Percentiles rank a stretch among this genome's conserved stretches.
Evolutionary conservation across 2,888 invertebrate species (phyloP).

Genomic region (Cheilosia grossa): DNA sequence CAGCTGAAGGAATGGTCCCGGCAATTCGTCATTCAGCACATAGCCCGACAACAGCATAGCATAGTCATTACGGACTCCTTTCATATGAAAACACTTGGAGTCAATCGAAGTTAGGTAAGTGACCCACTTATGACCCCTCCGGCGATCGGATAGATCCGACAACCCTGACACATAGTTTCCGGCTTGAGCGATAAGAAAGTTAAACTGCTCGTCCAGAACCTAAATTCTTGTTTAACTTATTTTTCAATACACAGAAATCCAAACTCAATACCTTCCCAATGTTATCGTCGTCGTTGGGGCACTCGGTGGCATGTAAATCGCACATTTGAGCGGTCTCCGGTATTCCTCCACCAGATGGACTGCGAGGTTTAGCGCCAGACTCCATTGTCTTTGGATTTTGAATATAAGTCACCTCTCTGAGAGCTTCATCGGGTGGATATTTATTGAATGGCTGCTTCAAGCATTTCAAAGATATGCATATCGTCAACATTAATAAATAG

Average conservation of each 20-base stretch:
- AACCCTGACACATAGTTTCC: constrained; percentile 84
- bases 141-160: constrained; percentile 82
- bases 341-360: neutral
- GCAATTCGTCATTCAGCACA: constrained; percentile 80
- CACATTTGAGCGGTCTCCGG: neutral
- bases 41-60: constrained; percentile 84
- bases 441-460: constrained; percentile 67
- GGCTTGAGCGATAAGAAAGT: constrained; percentile 83
- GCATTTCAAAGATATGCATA: constrained; percentile 61
- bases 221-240: constrained; percentile 57
- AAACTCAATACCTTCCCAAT: constrained; percentile 41
- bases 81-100: constrained; percentile 83
- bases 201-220: constrained; percentile 84
- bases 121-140: constrained; percentile 84
- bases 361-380: neutral
- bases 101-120: constrained; percentile 84
- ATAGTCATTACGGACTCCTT: constrained; percentile 85
- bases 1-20: constrained; percentile 84
- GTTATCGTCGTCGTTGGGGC: constrained; percentile 35
- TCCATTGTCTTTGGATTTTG: constrained; percentile 5
- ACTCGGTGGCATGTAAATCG: constrained; percentile 36
- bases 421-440: constrained; percentile 43
- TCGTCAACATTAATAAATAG: constrained; percentile 73
- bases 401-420: constrained; percentile 9
- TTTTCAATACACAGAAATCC: neutral